Evolutionary conservation across 37 sponge, comb jelly and placozoan genomes (phyloP).

Genomic region (Aphrocallistes beatrix): DNA sequence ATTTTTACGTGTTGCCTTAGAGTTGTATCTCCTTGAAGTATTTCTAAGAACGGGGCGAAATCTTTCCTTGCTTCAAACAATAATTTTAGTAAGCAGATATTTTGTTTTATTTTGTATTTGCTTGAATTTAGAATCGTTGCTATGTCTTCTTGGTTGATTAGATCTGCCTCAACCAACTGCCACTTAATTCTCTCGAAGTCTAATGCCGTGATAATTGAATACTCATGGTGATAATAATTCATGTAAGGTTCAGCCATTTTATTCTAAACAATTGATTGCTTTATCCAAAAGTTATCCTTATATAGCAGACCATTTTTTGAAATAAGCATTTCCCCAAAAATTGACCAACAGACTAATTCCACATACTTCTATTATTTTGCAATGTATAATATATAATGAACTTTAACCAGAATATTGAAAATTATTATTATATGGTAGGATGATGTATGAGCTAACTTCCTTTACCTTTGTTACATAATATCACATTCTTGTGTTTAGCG

Average conservation of each 20-base stretch:
- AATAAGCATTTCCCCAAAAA: too few species aligned
- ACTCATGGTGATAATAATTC: background rate
- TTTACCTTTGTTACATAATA: too few species aligned
- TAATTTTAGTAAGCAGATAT: background rate
- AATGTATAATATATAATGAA: too few species aligned
- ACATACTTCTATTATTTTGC: too few species aligned
- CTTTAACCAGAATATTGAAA: too few species aligned
- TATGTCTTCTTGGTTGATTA: background rate
- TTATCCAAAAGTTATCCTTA: too few species aligned
- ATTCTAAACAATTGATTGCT: too few species aligned
- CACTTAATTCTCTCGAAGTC: background rate
- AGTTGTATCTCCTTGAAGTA: background rate
- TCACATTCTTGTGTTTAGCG: too few species aligned
- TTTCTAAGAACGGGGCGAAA: background rate
- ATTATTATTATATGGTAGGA: too few species aligned
- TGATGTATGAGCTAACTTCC: too few species aligned
- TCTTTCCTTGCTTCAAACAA: constrained; percentile 7
- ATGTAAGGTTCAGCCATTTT: background rate
- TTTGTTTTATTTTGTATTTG: background rate
- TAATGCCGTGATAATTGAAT: background rate
- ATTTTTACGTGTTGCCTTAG: background rate
- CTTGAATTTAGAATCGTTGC: background rate
- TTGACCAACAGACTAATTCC: too few species aligned
- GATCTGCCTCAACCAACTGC: background rate
- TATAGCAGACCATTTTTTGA: too few species aligned